phyloP scores from a whole-genome alignment of 2,113 vertebrate genomes.

The Columbina picui region DNA sequence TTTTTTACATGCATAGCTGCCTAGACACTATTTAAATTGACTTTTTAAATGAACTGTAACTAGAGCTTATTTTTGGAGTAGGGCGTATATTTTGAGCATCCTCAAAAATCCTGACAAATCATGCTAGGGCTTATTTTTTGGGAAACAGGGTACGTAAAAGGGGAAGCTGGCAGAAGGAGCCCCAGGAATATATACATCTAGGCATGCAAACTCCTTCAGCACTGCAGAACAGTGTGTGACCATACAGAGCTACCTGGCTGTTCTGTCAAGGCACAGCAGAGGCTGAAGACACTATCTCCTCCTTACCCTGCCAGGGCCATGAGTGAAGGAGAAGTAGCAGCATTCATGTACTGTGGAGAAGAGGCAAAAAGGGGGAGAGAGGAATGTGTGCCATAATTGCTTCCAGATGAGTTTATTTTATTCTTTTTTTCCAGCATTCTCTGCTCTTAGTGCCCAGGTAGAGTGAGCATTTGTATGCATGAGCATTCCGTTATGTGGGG shows the following conservation, averaged over 20 bases:
- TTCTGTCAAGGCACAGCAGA: not conserved
- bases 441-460: not conserved
- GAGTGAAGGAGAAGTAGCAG: not conserved
- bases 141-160: not conserved
- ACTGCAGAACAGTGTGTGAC: rapidly evolving
- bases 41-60: too few species aligned
- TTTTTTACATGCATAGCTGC: too few species aligned
- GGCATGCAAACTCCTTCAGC: not conserved
- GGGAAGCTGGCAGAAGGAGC: not conserved
- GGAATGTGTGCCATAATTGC: rapidly evolving
- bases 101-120: too few species aligned
- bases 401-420: not conserved
- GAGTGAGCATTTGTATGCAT: not conserved
- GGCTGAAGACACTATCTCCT: not conserved
- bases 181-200: not conserved
- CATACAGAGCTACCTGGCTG: rapidly evolving
- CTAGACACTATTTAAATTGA: too few species aligned
- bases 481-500: not conserved
- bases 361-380: not conserved
- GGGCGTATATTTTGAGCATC: too few species aligned
- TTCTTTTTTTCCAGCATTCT: not conserved
- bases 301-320: rapidly evolving
- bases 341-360: not conserved
- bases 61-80: too few species aligned
- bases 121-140: too few species aligned